Conservation (phyloP, 2,888 invertebrate species). For the Agriopis aurantiaria region DNA sequence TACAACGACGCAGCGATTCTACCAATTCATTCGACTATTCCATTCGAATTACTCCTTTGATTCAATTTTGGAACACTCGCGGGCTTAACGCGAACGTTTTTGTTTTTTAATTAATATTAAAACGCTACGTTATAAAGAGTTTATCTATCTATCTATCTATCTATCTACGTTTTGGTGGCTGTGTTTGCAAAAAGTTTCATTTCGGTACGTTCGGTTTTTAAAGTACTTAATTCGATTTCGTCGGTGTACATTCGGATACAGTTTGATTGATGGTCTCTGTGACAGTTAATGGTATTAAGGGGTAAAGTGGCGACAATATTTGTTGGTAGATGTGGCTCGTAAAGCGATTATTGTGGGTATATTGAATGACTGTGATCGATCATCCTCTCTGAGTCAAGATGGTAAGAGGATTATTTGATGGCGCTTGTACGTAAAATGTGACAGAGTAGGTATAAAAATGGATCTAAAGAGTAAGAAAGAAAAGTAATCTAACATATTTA, state of each 20-base stretch:
- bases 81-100: conserved; percentile 72
- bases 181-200: conserved; percentile 62
- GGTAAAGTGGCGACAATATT: conserved; percentile 40
- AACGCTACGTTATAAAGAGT: too few relatives aligned
- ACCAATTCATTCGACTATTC: conserved; percentile 65
- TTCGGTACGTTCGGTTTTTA: conserved; percentile 49
- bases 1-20: conserved; percentile 43
- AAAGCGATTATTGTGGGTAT: conserved; percentile 34
- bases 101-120: conserved; percentile 81
- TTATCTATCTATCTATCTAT: too few relatives aligned
- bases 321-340: conserved; percentile 25
- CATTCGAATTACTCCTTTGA: conserved; percentile 78
- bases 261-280: conserved; percentile 51
- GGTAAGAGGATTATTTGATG: conserved; percentile 24
- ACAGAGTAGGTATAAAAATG: neutral
- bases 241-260: conserved; percentile 33
- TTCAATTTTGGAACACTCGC: conserved; percentile 70
- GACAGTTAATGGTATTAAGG: conserved; percentile 43
- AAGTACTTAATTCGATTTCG: conserved; percentile 55
- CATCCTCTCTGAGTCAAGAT: conserved; percentile 29
- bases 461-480: neutral
- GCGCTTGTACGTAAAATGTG: conserved; percentile 7
- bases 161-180: conserved; percentile 58
- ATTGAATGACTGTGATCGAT: conserved; percentile 38
- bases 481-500: neutral